These are phyloP conservation scores for Drosophila trichaetosa DNA, from an alignment of 2,888 invertebrate genomes.

Conservation along the genomic window DNA sequence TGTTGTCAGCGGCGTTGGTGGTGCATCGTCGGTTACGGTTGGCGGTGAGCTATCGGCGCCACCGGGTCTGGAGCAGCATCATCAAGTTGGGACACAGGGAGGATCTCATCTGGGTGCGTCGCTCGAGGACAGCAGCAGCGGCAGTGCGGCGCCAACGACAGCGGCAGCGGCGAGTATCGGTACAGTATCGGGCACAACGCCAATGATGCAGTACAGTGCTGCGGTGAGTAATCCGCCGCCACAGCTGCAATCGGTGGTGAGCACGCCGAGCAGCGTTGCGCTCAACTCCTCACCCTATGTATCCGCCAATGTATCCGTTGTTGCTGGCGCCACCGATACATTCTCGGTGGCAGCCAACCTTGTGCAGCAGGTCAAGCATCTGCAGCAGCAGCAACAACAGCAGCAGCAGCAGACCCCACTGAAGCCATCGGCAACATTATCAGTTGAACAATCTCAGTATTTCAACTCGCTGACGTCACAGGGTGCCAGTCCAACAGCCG, in stretches of 20 bases:
- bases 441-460: constrained; percentile 89
- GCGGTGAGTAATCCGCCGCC: constrained; percentile 80
- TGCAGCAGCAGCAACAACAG: constrained; percentile 70
- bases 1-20: constrained; percentile 76
- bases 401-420: constrained; percentile 86
- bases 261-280: constrained; percentile 48
- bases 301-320: constrained; percentile 20
- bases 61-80: constrained; percentile 85
- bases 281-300: constrained; percentile 58
- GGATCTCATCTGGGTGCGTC: constrained; percentile 78
- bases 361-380: constrained; percentile 83
- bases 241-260: constrained; percentile 62
- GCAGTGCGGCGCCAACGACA: constrained; percentile 48
- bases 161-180: constrained; percentile 40
- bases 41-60: constrained; percentile 84
- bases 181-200: constrained; percentile 67
- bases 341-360: constrained; percentile 81
- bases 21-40: constrained; percentile 36
- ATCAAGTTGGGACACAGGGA: constrained; percentile 78
- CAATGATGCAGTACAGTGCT: constrained; percentile 82
- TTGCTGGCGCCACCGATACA: constrained; percentile 65
- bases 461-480: constrained; percentile 86
- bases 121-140: constrained; percentile 73
- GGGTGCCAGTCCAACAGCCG: constrained; percentile 65
- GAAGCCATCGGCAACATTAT: constrained; percentile 87